Conservation (phyloP, 2,797 vertebrate genomes). For the Orientallactaga sibirica region DNA sequence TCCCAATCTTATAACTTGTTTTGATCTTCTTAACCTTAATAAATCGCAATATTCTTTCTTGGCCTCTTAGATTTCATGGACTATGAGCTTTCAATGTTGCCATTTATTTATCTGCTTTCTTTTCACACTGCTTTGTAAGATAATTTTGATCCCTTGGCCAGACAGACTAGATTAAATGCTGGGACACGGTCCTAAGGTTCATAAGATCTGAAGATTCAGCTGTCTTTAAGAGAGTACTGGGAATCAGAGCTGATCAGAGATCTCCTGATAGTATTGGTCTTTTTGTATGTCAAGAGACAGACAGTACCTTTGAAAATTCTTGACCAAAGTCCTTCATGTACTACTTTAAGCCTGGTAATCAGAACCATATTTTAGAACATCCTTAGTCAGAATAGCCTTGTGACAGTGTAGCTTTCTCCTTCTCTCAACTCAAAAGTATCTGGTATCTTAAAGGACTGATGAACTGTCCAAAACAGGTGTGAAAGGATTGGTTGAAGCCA, state of each 20-base stretch:
- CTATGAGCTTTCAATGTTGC: background rate
- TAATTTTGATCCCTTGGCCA: background rate
- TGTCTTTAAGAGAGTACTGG: background rate
- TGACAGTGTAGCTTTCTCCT: background rate
- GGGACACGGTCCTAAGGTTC: background rate
- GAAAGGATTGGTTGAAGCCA: background rate
- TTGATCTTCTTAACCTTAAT: background rate
- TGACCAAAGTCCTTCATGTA: background rate
- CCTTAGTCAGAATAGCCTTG: background rate
- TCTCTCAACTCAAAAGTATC: background rate
- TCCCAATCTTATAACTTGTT: background rate
- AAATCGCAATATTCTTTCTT: background rate
- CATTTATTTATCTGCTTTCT: background rate
- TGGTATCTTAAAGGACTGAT: background rate
- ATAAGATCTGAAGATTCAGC: background rate
- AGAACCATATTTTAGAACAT: background rate
- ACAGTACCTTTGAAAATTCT: background rate
- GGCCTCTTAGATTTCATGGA: background rate
- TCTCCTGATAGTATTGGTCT: background rate
- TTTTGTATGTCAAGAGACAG: background rate
- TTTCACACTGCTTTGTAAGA: background rate
- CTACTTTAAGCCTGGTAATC: background rate
- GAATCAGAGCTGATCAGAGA: background rate
- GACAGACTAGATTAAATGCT: background rate
- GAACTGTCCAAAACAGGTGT: background rate